Conservation (phyloP, 2,113 vertebrate species). For the Nanorana parkeri region DNA sequence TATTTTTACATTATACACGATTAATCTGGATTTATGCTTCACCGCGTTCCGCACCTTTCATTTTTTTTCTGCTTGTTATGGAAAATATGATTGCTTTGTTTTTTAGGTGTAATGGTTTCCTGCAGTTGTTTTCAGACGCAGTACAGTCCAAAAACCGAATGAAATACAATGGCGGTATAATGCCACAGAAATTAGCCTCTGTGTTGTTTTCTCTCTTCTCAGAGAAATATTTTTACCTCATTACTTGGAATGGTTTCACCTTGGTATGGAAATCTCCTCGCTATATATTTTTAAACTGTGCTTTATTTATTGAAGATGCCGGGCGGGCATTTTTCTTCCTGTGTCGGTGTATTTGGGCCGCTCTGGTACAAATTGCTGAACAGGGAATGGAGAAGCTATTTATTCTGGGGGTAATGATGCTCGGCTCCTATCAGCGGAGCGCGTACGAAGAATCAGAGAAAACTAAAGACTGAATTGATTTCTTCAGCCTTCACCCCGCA, state of each 20-base stretch:
- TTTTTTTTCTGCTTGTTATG: slow-evolving; percentile 23
- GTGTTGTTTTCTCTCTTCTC: not conserved
- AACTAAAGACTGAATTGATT: not conserved
- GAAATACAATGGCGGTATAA: slow-evolving; percentile 1
- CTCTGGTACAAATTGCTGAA: slow-evolving; percentile 17
- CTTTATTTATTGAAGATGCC: slow-evolving; percentile 2
- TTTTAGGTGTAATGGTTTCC: not conserved
- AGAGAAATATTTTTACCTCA: not conserved
- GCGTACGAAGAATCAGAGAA: slow-evolving; percentile 4
- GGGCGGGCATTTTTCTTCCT: not conserved
- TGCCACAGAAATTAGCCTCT: not conserved
- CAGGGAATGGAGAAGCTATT: slow-evolving; percentile 1
- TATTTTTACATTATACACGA: not conserved
- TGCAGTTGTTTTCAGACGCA: not conserved
- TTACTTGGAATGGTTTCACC: slow-evolving; percentile 1
- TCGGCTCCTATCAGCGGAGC: slow-evolving; percentile 1
- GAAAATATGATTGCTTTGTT: slow-evolving; percentile 15
- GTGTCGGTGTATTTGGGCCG: not conserved
- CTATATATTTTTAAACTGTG: not conserved
- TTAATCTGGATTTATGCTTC: slow-evolving; percentile 7
- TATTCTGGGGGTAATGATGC: slow-evolving; percentile 28
- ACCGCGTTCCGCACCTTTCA: not conserved
- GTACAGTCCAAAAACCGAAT: not conserved
- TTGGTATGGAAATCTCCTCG: not conserved
- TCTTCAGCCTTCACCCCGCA: not conserved